Conservation (phyloP, 2,888 invertebrate species). For the Synergus itoensis region DNA sequence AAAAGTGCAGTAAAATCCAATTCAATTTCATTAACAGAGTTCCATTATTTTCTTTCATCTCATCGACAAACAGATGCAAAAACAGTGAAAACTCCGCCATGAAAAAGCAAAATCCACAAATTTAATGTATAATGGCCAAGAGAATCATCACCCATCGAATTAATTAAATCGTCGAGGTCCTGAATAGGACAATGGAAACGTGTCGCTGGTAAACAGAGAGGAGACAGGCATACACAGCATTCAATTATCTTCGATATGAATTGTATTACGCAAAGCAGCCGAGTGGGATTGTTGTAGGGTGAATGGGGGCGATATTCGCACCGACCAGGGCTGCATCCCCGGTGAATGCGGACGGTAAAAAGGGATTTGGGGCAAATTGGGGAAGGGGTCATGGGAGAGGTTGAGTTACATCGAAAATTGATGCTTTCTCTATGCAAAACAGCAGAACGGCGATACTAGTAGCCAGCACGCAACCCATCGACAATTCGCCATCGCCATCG, state of each 20-base stretch:
- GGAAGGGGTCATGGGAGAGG: conserved; percentile 45
- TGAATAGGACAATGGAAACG: conserved; percentile 44
- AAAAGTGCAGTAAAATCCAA: too few relatives aligned
- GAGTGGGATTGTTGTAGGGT: conserved; percentile 55
- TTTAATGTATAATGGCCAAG: neutral
- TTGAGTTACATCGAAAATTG: conserved; percentile 69
- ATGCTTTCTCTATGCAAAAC: conserved; percentile 75
- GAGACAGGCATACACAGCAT: conserved; percentile 52
- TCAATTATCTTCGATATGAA: conserved; percentile 71
- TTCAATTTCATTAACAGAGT: too few relatives aligned
- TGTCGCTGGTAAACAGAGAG: conserved; percentile 49
- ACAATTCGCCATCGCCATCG: conserved; percentile 16
- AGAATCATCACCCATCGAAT: conserved; percentile 23
- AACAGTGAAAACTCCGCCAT: too few relatives aligned
- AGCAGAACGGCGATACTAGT: conserved; percentile 69
- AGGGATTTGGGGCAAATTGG: conserved; percentile 36
- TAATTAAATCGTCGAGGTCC: conserved; percentile 26
- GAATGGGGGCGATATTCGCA: conserved; percentile 38
- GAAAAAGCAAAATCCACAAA: too few relatives aligned
- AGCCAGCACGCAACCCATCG: conserved; percentile 66
- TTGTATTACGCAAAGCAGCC: conserved; percentile 63
- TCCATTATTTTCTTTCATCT: too few relatives aligned
- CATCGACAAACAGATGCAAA: too few relatives aligned
- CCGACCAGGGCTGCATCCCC: conserved; percentile 5
- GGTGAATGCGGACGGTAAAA: conserved; percentile 41